Base-by-base conservation (phyloP, 2,888 invertebrate genomes). In the Ypsolopha sequella region DNA sequence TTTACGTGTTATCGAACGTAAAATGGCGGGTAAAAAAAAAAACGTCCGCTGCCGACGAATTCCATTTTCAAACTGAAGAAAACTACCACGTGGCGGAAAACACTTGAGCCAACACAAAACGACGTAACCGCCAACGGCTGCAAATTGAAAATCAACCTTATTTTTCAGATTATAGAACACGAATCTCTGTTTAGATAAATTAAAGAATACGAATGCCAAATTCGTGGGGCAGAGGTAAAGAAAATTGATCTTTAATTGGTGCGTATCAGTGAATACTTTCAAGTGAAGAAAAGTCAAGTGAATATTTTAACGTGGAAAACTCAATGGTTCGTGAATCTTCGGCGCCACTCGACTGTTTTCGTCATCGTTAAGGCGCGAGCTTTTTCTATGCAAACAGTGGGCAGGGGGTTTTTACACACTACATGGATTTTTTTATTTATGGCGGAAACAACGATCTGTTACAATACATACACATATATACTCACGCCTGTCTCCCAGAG, bases 51-150 rank as follows among this genome's bases (percentile, higher is more conserved):
- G 7, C 14, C 39, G 33, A 33, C 44, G 52, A 45, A 33, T 46
- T 46, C 74, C 68, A 61, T 65, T 70, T 70, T 68, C 70, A 58
- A 60, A 80, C 80, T 80, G 79, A 73, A 72, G 73, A 54, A 58
- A 70, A 62, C 3, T 8, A n/a, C 11, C 80, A 79, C 76, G 77
- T 79, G 74, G 65, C 62, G 59, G 63, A 61, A 66, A 62, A 65
- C 59, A 62, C 24, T 61, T 47, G 9, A 43, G 2, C 59, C 55
- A 52, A 47, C 51, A 14, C 53, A 51, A 55, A 62, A 64, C 47
- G 59, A 41, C 57, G 13, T 53, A 62, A 41, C 41, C 36, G 34
- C 49, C 41, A 41, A 41, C 14, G 6, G 50, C 49, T 38, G 7
- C 14, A 48, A 52, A 9, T 9, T 2, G n/a, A n/a, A 45, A 33